A percentile compares a stretch with the other conserved stretches of the same genome.
These are phyloP conservation scores for Zaprionus gabonicus DNA, from an alignment of 1,140 invertebrate genomes.

Conservation along the genomic window DNA sequence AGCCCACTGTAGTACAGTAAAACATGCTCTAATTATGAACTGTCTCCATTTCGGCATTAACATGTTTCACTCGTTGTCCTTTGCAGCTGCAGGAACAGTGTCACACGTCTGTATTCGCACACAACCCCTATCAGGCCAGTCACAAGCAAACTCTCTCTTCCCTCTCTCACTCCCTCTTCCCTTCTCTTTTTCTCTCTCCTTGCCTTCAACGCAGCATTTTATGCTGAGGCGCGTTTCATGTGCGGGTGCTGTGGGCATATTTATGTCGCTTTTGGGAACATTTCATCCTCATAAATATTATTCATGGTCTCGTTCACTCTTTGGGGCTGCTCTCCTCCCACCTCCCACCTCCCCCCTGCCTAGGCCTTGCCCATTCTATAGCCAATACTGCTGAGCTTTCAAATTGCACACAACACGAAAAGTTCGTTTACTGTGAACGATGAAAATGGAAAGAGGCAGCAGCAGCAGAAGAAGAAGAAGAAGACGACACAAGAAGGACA, in stretches of 20 bases:
- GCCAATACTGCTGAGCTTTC: slow-evolving; percentile 72
- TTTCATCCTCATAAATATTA: slow-evolving; percentile 84
- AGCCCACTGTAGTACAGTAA: background rate
- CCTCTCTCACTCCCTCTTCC: background rate
- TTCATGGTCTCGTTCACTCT: slow-evolving; percentile 78
- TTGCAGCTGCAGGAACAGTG: background rate
- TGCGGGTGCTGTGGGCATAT: slow-evolving; percentile 83
- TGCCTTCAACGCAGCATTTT: slow-evolving; percentile 61
- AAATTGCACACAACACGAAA: slow-evolving; percentile 59
- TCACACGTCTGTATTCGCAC: background rate
- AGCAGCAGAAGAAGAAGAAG: background rate
- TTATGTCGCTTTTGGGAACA: slow-evolving; percentile 84
- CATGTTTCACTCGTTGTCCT: background rate
- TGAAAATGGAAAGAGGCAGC: background rate
- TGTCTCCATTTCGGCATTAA: slow-evolving; percentile 1
- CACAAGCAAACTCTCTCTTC: background rate
- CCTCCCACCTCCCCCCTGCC: background rate
- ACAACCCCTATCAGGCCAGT: slow-evolving; percentile 27
- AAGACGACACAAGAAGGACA: slow-evolving; percentile 21
- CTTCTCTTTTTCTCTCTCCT: background rate
- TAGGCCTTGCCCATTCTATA: slow-evolving; percentile 17
- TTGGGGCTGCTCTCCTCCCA: slow-evolving; percentile 30
- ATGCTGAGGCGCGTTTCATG: slow-evolving; percentile 72
- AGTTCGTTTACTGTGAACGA: slow-evolving; percentile 63
- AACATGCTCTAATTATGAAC: background rate